Percentiles rank a stretch among this genome's conserved stretches.
These are phyloP conservation scores for Pelmatolapia mariae DNA, from an alignment of 2,113 vertebrate species.

Conservation along the genomic window DNA sequence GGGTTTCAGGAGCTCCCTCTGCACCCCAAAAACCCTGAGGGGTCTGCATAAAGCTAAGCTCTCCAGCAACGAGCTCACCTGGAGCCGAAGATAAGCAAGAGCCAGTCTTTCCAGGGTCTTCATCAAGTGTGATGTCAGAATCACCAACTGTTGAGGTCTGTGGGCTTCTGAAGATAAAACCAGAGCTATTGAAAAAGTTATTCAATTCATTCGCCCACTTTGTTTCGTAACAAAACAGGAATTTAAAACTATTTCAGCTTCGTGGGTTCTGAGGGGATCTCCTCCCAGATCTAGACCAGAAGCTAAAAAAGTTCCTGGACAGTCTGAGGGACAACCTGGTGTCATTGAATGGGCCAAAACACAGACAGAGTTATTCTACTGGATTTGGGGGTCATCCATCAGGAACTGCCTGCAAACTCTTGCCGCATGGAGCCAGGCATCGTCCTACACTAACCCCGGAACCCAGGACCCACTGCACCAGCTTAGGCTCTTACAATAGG, in stretches of 20 bases:
- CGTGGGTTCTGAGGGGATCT: background rate
- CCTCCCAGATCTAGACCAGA: background rate
- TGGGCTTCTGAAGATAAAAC: background rate
- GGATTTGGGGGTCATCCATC: background rate
- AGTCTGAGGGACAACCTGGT: background rate
- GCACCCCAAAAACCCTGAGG: background rate
- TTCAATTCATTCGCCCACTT: background rate
- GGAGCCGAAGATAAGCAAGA: background rate
- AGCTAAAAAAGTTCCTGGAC: background rate
- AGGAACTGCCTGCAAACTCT: background rate
- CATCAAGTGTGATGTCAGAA: background rate
- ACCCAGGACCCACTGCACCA: background rate
- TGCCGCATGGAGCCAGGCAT: rapidly evolving
- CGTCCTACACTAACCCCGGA: background rate
- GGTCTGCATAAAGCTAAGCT: rapidly evolving
- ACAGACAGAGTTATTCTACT: background rate
- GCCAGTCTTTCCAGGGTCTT: background rate
- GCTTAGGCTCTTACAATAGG: background rate
- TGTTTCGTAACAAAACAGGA: background rate
- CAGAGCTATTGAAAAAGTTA: background rate
- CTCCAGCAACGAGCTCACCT: background rate
- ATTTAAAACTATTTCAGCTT: background rate
- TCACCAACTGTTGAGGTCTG: background rate
- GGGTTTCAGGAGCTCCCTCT: background rate
- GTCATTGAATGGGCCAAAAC: background rate